Evolutionary conservation across 2,113 vertebrate genomes (phyloP).

Genomic region (Thamnophis sirtalis): DNA sequence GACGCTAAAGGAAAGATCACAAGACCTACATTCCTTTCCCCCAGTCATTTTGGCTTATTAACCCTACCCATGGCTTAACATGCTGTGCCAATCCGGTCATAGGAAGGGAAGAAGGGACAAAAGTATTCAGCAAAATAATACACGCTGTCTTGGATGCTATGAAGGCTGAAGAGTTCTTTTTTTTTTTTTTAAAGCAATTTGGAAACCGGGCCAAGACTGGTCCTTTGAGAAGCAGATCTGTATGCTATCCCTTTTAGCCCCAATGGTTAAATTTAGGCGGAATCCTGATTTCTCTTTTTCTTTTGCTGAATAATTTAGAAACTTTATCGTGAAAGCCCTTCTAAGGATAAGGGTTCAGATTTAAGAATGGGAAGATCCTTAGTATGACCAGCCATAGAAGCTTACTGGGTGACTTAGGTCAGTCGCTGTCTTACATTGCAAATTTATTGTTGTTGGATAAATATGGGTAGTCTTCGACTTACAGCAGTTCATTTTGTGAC

Average conservation of each 20-base stretch:
- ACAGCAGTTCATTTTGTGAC: neutral
- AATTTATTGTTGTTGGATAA: neutral
- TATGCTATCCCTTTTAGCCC: neutral
- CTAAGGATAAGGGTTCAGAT: neutral
- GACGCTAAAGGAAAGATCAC: neutral
- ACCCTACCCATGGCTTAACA: neutral
- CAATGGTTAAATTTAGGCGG: neutral
- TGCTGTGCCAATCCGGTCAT: neutral
- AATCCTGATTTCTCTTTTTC: neutral
- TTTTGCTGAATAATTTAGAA: neutral
- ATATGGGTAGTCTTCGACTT: neutral
- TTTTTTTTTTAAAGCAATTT: neutral
- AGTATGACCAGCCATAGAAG: neutral
- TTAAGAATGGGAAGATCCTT: neutral
- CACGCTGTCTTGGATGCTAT: neutral
- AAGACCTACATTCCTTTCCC: neutral
- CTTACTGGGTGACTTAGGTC: neutral
- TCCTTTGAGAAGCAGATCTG: neutral
- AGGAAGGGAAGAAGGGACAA: neutral
- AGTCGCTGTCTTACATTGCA: neutral
- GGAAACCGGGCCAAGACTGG: neutral
- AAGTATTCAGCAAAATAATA: neutral
- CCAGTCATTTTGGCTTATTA: neutral
- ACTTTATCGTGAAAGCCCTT: neutral
- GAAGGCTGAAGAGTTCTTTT: neutral